These are phyloP conservation scores for Atta texana DNA, from an alignment of 1,140 invertebrate species.

Conservation along the genomic window DNA sequence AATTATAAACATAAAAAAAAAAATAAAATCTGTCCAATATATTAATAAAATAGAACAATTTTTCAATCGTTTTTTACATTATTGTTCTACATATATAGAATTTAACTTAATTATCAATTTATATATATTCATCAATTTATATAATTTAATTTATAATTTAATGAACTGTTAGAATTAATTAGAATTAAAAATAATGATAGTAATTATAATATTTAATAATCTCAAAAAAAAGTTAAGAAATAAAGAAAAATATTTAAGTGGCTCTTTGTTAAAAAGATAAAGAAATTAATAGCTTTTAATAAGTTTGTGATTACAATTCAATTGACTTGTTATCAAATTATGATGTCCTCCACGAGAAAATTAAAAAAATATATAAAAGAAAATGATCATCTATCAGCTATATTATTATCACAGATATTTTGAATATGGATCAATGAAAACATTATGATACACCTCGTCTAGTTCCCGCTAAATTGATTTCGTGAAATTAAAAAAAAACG, in stretches of 20 bases:
- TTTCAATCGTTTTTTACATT: background rate
- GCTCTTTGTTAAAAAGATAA: background rate
- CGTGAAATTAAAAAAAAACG: background rate
- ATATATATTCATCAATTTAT: background rate
- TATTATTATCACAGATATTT: background rate
- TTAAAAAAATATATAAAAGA: background rate
- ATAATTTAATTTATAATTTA: background rate
- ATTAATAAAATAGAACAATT: background rate
- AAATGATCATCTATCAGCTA: background rate
- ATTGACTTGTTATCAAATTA: background rate
- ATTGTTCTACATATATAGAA: background rate
- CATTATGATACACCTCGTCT: background rate
- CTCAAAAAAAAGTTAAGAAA: background rate
- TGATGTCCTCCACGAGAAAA: background rate
- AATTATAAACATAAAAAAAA: background rate
- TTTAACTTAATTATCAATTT: background rate
- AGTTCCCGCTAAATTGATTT: background rate
- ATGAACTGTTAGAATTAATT: background rate
- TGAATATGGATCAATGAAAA: background rate
- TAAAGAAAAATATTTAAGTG: background rate
- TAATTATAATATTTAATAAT: conserved; percentile 9
- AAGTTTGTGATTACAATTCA: background rate
- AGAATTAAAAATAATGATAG: background rate
- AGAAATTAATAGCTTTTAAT: background rate
- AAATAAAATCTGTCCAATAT: background rate